These are phyloP conservation scores for Brachypodius melanocephalos DNA, from an alignment of 2,113 vertebrate species.

Conservation along the genomic window DNA sequence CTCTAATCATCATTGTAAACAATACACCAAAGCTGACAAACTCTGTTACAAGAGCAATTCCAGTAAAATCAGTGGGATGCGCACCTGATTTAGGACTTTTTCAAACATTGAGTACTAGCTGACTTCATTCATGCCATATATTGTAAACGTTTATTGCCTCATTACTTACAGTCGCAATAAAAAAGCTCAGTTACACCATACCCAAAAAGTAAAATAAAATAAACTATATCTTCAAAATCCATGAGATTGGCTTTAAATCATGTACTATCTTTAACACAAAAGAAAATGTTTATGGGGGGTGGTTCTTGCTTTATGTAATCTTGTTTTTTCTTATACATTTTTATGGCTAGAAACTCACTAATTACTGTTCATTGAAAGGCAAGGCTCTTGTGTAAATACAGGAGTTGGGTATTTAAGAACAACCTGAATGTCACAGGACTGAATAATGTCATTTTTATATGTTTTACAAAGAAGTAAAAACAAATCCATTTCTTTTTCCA, in stretches of 20 bases:
- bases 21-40: not conserved
- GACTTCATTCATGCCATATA: not conserved
- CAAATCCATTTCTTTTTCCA: not conserved
- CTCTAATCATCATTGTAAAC: not conserved
- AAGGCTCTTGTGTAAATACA: not conserved
- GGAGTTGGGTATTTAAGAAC: not conserved
- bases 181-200: not conserved
- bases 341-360: not conserved
- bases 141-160: conserved; percentile 19
- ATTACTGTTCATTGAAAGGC: not conserved
- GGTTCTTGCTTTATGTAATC: not conserved
- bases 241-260: not conserved
- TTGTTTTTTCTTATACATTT: not conserved
- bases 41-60: not conserved
- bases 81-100: conserved; percentile 18
- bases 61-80: not conserved
- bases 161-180: not conserved
- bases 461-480: not conserved
- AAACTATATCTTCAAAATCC: not conserved
- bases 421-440: not conserved
- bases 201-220: not conserved
- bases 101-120: not conserved
- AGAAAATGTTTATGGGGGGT: not conserved
- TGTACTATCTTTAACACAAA: not conserved
- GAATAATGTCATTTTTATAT: not conserved